Conservation (phyloP, 1,140 invertebrate genomes). For the Musca vetustissima region DNA sequence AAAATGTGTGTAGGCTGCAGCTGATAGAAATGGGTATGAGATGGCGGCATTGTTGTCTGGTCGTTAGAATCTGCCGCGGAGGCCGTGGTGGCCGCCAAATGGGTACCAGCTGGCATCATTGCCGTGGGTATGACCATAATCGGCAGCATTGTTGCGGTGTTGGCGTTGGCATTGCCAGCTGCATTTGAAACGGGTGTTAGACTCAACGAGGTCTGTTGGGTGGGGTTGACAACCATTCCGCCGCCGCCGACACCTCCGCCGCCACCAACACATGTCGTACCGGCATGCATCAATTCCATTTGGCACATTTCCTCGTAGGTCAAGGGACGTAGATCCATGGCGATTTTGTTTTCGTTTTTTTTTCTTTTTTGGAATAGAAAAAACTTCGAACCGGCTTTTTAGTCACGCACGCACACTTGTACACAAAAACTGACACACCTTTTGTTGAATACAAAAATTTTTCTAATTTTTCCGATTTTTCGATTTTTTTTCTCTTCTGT, state of each 20-base stretch:
- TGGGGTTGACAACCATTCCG: too few species aligned
- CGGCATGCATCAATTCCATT: conserved; percentile 46
- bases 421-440: not conserved
- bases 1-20: conserved; percentile 37
- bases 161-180: not conserved
- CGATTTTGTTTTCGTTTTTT: not conserved
- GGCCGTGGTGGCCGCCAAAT: conserved; percentile 8
- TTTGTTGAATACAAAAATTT: not conserved
- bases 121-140: conserved; percentile 53
- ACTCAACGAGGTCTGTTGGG: not conserved
- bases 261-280: not conserved
- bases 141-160: conserved; percentile 40
- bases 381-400: not conserved
- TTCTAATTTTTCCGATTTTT: too few species aligned
- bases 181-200: not conserved
- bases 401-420: too few species aligned
- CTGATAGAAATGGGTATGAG: conserved; percentile 47
- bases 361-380: not conserved
- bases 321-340: conserved; percentile 48
- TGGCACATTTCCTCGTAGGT: conserved; percentile 53
- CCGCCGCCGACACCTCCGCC: too few species aligned
- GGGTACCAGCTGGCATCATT: conserved; percentile 34
- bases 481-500: too few species aligned
- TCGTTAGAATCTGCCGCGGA: not conserved
- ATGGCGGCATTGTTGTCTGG: not conserved